Percentiles rank a stretch among this genome's conserved stretches.
These are phyloP conservation scores for Bibio marci DNA, from an alignment of 2,888 invertebrate species.

Conservation along the genomic window DNA sequence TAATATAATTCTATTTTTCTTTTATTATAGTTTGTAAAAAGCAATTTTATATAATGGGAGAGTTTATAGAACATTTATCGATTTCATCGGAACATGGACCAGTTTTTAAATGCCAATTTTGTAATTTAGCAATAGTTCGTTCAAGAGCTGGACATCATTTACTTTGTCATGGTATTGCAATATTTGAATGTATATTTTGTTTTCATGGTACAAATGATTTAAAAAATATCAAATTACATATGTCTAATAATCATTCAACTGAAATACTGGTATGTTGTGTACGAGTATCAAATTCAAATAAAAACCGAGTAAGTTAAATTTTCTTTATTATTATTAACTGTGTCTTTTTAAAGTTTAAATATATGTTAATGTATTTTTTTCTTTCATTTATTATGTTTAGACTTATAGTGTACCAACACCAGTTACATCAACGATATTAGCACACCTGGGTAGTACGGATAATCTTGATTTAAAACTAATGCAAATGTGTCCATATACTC, in stretches of 20 bases:
- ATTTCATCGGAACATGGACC: background rate
- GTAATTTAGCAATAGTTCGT: constrained; percentile 3
- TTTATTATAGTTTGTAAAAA: constrained; percentile 8
- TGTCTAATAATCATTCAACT: constrained; percentile 28
- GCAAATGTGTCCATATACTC: constrained; percentile 3
- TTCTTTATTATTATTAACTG: background rate
- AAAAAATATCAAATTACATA: constrained; percentile 31
- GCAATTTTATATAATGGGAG: constrained; percentile 4
- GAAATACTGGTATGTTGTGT: constrained; percentile 21
- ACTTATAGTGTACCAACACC: constrained; percentile 1
- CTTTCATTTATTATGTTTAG: constrained; percentile 2
- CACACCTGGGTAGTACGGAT: constrained; percentile 4
- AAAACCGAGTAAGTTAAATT: constrained; percentile 1
- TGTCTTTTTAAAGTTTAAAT: too few relatives aligned
- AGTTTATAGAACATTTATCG: constrained; percentile 7
- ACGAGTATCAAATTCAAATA: constrained; percentile 13
- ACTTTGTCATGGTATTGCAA: constrained; percentile 26
- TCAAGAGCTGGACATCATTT: constrained; percentile 22
- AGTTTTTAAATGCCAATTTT: constrained; percentile 7
- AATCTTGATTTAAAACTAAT: constrained; percentile 4
- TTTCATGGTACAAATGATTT: constrained; percentile 22
- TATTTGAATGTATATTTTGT: constrained; percentile 35
- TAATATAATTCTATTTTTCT: background rate
- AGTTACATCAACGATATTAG: constrained; percentile 8
- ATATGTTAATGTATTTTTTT: too few relatives aligned